These are phyloP conservation scores for Drosophila meridionalis DNA, from an alignment of 2,888 invertebrate species.

Conservation along the genomic window DNA sequence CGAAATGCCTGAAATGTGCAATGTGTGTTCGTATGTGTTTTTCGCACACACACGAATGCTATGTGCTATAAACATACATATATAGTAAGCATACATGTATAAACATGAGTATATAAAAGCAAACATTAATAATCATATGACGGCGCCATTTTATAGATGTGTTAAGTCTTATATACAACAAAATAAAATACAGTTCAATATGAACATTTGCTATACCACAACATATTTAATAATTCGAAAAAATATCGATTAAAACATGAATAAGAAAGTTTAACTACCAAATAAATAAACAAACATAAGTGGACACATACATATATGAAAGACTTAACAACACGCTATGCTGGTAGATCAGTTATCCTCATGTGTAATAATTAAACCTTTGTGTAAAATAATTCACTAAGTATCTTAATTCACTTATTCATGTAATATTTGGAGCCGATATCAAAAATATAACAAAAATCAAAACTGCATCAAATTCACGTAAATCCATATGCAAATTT, in stretches of 20 bases:
- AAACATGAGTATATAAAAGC: conserved; percentile 1
- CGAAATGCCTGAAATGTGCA: conserved; percentile 74
- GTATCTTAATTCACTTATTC: too few relatives aligned
- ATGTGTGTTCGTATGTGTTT: conserved; percentile 22
- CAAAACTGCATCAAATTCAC: too few relatives aligned
- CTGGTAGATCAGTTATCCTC: background rate
- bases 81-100: background rate
- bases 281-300: background rate
- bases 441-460: too few relatives aligned
- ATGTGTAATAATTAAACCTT: too few relatives aligned
- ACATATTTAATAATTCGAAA: background rate
- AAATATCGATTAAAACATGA: background rate
- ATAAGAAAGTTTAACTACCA: background rate
- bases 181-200: background rate
- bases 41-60: background rate
- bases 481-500: too few relatives aligned
- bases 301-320: background rate
- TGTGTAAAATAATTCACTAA: background rate
- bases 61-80: background rate
- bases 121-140: conserved; percentile 36
- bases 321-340: background rate
- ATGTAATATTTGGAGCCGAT: too few relatives aligned
- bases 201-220: background rate
- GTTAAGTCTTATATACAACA: background rate
- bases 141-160: conserved; percentile 31